A percentile compares a stretch with the other conserved stretches of the same genome.
These are phyloP conservation scores for Orbicella faveolata DNA, from an alignment of 64 coral and sea anemone species.

Conservation along the genomic window DNA sequence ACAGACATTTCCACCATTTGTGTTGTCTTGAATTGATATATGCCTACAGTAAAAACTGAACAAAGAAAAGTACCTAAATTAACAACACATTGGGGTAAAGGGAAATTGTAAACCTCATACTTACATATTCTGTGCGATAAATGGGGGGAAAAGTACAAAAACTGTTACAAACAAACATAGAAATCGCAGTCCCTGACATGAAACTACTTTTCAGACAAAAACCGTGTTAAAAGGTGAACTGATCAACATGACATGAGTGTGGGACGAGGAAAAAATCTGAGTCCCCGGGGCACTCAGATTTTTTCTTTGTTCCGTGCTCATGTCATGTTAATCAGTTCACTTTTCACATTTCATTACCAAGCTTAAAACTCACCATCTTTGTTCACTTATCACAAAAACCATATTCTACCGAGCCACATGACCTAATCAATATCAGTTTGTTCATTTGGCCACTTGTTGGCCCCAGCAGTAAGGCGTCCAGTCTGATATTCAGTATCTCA, in stretches of 20 bases:
- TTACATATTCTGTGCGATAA: slow-evolving; percentile 8
- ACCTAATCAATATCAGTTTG: slow-evolving; percentile 6
- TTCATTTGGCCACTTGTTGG: background rate
- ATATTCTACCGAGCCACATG: background rate
- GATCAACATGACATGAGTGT: too few relatives aligned
- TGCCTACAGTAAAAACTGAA: slow-evolving; percentile 10
- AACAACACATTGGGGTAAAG: background rate
- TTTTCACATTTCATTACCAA: too few relatives aligned
- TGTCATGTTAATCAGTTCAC: too few relatives aligned
- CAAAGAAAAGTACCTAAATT: background rate
- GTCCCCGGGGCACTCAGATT: too few relatives aligned
- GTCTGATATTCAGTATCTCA: too few relatives aligned
- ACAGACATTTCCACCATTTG: background rate
- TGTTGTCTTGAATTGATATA: slow-evolving; percentile 1
- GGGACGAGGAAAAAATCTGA: too few relatives aligned
- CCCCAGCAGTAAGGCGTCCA: background rate
- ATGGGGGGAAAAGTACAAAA: background rate
- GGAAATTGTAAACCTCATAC: slow-evolving; percentile 9
- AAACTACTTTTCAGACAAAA: background rate
- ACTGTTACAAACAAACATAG: background rate
- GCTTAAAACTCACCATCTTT: too few relatives aligned
- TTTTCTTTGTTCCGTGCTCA: too few relatives aligned
- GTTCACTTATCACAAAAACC: background rate
- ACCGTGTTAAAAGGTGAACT: too few relatives aligned
- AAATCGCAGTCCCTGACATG: background rate